Evolutionary conservation across 2,888 invertebrate species (phyloP).

Genomic region (Amaurobius ferox): DNA sequence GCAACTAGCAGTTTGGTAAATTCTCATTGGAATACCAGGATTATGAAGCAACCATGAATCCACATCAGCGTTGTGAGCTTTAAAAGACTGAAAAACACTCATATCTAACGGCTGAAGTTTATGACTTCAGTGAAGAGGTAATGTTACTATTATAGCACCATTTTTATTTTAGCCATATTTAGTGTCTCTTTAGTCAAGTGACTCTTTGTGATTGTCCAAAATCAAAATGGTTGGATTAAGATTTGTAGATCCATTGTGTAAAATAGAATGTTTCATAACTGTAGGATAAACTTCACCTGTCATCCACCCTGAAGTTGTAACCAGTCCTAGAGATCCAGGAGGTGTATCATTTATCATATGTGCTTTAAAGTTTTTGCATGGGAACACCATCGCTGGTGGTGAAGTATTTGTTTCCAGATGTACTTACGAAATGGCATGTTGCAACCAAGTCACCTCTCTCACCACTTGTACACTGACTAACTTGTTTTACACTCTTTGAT

Average conservation of each 20-base stretch:
- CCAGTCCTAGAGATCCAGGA: conserved; percentile 9
- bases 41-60: conserved; percentile 15
- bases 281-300: neutral
- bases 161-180: conserved; percentile 76
- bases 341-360: conserved; percentile 73
- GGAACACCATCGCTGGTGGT: conserved; percentile 75
- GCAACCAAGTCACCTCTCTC: conserved; percentile 72
- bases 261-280: conserved; percentile 17
- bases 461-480: neutral
- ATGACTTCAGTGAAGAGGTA: conserved; percentile 78
- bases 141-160: conserved; percentile 77
- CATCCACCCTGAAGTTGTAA: conserved; percentile 8
- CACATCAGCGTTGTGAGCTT: conserved; percentile 1
- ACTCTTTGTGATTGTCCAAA: conserved; percentile 76
- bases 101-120: conserved; percentile 77
- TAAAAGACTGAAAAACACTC: conserved; percentile 19
- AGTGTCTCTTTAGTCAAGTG: conserved; percentile 75
- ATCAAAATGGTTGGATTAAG: conserved; percentile 73
- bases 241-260: neutral
- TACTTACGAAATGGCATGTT: conserved; percentile 74
- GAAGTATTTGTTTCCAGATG: conserved; percentile 74
- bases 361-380: conserved; percentile 71
- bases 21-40: conserved; percentile 23
- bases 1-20: conserved; percentile 22
- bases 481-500: conserved; percentile 5